phyloP scores from a whole-genome alignment of 2,888 invertebrate genomes.

The Stratiomys singularior region DNA sequence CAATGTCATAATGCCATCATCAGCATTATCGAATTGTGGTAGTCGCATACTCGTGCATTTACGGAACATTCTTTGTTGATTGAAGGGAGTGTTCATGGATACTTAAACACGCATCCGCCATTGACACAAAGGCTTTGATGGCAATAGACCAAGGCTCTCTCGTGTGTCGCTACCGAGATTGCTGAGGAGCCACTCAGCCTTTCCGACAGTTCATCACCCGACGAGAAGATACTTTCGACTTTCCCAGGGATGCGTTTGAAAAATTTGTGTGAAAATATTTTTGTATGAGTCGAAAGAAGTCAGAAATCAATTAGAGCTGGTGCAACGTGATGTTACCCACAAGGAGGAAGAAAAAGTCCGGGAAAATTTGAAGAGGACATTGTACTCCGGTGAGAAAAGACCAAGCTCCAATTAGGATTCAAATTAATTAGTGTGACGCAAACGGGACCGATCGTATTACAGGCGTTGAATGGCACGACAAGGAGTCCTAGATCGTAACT shows the following conservation, averaged over 20 bases:
- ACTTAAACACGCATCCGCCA: conserved; percentile 45
- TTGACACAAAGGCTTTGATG: conserved; percentile 28
- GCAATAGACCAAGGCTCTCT: conserved; percentile 7
- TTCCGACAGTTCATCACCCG: not conserved
- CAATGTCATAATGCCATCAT: conserved; percentile 39
- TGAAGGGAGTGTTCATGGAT: conserved; percentile 36
- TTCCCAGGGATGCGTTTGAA: conserved; percentile 21
- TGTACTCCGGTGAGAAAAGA: not conserved
- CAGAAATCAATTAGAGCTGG: conserved; percentile 4
- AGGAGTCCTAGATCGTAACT: too few species aligned
- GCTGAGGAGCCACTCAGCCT: not conserved
- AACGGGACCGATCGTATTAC: too few species aligned
- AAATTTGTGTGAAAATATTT: conserved; percentile 42
- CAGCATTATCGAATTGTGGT: conserved; percentile 25
- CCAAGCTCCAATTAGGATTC: not conserved
- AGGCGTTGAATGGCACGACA: too few species aligned
- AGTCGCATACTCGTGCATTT: not conserved
- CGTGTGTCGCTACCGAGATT: not conserved
- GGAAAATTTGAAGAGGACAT: too few species aligned
- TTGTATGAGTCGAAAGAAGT: conserved; percentile 5
- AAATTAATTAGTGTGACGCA: too few species aligned
- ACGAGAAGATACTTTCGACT: not conserved
- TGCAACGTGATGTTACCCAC: conserved; percentile 5
- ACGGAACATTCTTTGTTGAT: not conserved
- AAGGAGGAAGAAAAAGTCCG: not conserved